Conservation (phyloP, 2,888 invertebrate genomes). For the Drosophila incognita region DNA sequence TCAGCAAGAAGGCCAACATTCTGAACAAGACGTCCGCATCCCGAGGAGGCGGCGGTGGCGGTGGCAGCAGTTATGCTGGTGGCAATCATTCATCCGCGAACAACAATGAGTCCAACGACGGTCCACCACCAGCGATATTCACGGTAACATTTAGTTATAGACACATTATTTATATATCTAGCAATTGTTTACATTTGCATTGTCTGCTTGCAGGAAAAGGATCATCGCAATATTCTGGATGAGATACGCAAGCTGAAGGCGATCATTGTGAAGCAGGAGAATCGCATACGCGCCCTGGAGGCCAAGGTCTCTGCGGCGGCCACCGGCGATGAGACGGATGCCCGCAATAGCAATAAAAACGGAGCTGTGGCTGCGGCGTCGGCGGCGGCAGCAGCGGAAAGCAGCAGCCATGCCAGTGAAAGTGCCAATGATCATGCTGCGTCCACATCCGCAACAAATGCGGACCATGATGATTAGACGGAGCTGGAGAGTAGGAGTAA, state of each 20-base stretch:
- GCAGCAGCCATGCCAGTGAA: constrained; percentile 71
- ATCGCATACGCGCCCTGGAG: constrained; percentile 86
- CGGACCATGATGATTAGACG: constrained; percentile 65
- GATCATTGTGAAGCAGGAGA: constrained; percentile 97
- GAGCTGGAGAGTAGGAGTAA: background rate
- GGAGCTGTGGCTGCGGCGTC: constrained; percentile 43
- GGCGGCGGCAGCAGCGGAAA: constrained; percentile 49
- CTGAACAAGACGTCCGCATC: constrained; percentile 88
- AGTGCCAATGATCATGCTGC: constrained; percentile 74
- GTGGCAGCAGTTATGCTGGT: constrained; percentile 62
- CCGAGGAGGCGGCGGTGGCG: constrained; percentile 82
- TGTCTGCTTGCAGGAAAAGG: constrained; percentile 83
- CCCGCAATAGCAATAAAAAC: constrained; percentile 68
- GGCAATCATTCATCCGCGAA: constrained; percentile 71
- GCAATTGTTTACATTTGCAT: background rate
- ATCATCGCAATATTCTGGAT: constrained; percentile 93
- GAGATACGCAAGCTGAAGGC: constrained; percentile 96
- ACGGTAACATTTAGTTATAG: constrained; percentile 81
- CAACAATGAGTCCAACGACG: constrained; percentile 74
- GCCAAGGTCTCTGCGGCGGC: constrained; percentile 82
- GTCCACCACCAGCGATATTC: constrained; percentile 71
- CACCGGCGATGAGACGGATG: constrained; percentile 79
- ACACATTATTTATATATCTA: background rate
- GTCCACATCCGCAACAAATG: constrained; percentile 54
- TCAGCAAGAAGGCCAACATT: constrained; percentile 92